Base-by-base conservation (phyloP, 2,113 vertebrate species). In the Circaetus gallicus region DNA sequence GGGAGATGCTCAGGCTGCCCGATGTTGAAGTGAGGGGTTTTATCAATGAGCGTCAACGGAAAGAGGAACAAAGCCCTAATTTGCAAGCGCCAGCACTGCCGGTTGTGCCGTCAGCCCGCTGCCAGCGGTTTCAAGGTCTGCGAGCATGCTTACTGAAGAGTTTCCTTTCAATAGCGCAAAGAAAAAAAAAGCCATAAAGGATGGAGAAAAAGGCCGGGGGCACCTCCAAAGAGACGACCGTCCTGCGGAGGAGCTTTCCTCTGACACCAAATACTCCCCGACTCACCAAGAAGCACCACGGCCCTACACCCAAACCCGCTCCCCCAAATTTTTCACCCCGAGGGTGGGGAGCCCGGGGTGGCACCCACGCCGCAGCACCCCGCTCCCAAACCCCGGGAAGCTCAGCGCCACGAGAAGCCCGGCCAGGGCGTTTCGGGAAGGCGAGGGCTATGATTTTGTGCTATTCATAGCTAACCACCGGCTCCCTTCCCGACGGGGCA, bases 401-500 rank as follows among this genome's bases (percentile, higher is more conserved):
- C 59, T 55, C 59, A 85, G 82, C 2, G 5, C 78, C 91, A 92
- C 11, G 28, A 73, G 12, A 45, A 92, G 78, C 43, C 9, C 8
- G 1, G 69, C 73, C 50, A 58, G 63, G 63, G 88, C 36, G 2
- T 56, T 90, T 82, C 3, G 66, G 79, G 91, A 69, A 95, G 80
- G 76, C 81, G 1, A 96, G 90, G 87, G 83, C 96, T 97, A 43
- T 97, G 93, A 97, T 96, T 97, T 97, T 72, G 92, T 50, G 94
- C 93, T 97, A 97, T 97, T 97, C 94, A 65, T 91, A 95, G 95
- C 92, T 38, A 74, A 97, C 95, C 96, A 47, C 90, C 61, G 11
- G 84, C 80, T 96, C 67, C 74, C 79, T 66, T 96, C 95, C 95
- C 86, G 47, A 2, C 13, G 8, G 66, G 43, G 18, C 31, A 24